phyloP scores from a whole-genome alignment of 2,113 vertebrate species.

The Tursiops truncatus region DNA sequence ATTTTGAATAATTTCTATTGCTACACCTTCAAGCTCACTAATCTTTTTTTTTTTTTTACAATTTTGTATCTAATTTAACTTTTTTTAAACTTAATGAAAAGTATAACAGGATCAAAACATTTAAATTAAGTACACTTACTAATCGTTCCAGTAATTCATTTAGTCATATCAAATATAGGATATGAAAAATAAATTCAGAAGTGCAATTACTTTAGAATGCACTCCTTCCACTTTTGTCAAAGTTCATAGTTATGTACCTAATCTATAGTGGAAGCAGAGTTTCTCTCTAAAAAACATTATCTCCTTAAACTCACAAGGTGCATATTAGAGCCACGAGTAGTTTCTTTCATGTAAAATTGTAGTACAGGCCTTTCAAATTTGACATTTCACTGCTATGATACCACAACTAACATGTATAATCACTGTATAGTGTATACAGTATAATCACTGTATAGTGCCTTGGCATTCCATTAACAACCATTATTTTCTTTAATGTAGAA shows the following conservation, averaged over 20 bases:
- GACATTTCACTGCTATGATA: constrained; percentile 74
- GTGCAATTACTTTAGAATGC: constrained; percentile 82
- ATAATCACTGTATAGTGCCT: constrained; percentile 53
- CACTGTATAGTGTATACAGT: constrained; percentile 19
- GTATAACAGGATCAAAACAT: constrained; percentile 78
- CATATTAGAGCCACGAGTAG: constrained; percentile 67
- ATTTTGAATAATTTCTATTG: not conserved
- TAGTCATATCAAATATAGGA: constrained; percentile 78
- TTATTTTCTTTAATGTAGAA: constrained; percentile 68
- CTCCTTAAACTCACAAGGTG: constrained; percentile 79
- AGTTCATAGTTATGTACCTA: constrained; percentile 77
- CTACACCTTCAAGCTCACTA: not conserved
- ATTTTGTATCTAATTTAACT: constrained; percentile 75
- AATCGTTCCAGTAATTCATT: constrained; percentile 78
- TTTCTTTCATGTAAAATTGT: constrained; percentile 70
- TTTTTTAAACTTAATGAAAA: constrained; percentile 58
- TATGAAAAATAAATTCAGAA: constrained; percentile 83
- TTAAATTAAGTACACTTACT: constrained; percentile 75
- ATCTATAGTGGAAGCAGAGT: constrained; percentile 77
- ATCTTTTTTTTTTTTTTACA: constrained; percentile 54
- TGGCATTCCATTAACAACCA: constrained; percentile 75
- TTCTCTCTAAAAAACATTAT: constrained; percentile 78
- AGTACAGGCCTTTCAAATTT: constrained; percentile 78
- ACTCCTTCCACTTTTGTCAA: constrained; percentile 76
- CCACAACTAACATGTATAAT: constrained; percentile 55